Conservation (phyloP, 1,140 invertebrate genomes). For the Philotrypesis tridentata region DNA sequence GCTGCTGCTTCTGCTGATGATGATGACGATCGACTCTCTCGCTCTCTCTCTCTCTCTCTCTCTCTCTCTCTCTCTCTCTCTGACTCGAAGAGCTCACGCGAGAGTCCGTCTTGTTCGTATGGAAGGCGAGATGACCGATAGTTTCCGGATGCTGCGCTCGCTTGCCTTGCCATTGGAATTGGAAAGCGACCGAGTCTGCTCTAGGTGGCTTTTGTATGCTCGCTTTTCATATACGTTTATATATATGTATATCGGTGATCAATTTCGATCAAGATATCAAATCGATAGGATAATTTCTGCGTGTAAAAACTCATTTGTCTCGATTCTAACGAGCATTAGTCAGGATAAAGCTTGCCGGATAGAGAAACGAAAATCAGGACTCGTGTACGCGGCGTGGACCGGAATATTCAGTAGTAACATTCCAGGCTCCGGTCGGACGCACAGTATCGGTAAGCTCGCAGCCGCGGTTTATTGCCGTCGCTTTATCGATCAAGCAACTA, state of each 20-base stretch:
- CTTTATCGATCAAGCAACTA: not conserved
- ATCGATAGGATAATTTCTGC: not conserved
- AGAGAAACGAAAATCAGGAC: too few relatives aligned
- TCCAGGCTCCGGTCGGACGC: not conserved
- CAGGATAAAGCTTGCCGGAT: too few relatives aligned
- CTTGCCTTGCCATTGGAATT: not conserved
- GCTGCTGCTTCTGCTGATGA: not conserved
- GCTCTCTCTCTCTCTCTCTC: too few relatives aligned
- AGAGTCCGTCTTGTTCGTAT: not conserved
- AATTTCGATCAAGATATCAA: not conserved
- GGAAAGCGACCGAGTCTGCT: too few relatives aligned
- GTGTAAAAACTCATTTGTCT: too few relatives aligned
- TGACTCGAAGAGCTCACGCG: too few relatives aligned
- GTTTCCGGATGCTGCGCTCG: not conserved
- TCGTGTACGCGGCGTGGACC: too few relatives aligned
- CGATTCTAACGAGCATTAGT: too few relatives aligned
- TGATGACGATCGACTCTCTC: not conserved
- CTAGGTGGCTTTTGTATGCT: too few relatives aligned
- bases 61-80: too few relatives aligned
- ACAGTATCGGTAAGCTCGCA: not conserved
- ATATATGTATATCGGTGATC: too few relatives aligned
- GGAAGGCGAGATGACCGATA: not conserved
- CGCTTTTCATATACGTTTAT: too few relatives aligned
- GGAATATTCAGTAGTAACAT: not conserved
- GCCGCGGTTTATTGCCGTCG: not conserved